phyloP scores from a whole-genome alignment of 2,888 invertebrate species.

The Dynastes maya region DNA sequence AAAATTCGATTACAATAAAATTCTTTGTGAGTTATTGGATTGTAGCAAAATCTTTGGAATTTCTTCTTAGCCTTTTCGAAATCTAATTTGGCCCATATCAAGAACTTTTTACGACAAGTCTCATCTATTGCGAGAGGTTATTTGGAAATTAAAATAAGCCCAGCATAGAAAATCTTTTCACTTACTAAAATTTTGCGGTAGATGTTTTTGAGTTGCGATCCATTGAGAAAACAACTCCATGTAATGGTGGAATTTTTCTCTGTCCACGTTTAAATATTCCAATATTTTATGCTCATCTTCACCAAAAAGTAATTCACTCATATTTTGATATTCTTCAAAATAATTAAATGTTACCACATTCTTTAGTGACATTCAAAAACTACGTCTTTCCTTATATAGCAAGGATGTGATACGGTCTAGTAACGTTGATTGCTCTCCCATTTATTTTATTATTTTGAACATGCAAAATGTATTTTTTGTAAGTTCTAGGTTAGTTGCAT shows the following conservation, averaged over 20 bases:
- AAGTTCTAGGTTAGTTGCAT: no score
- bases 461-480: no score
- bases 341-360: no score
- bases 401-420: no score
- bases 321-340: no score
- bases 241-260: constrained; percentile 30
- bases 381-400: no score
- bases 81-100: constrained; percentile 78
- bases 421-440: no score
- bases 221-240: constrained; percentile 28
- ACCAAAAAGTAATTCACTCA: no score
- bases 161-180: not conserved
- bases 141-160: not conserved
- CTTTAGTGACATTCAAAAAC: no score
- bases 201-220: constrained; percentile 27
- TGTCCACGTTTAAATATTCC: not conserved
- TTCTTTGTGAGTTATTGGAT: not conserved
- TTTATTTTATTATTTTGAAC: no score
- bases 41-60: constrained; percentile 75
- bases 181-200: constrained; percentile 38
- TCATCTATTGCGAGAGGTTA: constrained; percentile 67
- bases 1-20: not conserved
- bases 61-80: constrained; percentile 77
- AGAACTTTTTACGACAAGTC: constrained; percentile 72
- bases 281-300: not conserved